Percentiles rank a stretch among this genome's conserved stretches.
phyloP scores from a whole-genome alignment of 2,888 invertebrate genomes.

The Drosophila melanosoma region DNA sequence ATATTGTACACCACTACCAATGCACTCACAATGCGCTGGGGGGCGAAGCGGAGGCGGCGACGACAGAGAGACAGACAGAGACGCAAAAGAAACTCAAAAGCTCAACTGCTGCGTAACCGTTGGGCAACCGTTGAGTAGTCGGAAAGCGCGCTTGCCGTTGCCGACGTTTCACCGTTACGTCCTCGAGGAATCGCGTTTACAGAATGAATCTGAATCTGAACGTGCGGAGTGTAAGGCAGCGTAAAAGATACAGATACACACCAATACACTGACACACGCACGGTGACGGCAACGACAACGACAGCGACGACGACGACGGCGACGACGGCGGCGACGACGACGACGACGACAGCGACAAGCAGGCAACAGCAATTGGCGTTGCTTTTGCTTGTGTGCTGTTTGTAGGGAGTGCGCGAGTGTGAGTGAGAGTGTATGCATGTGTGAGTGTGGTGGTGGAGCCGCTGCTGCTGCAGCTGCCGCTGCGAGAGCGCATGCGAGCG shows the following conservation, averaged over 20 bases:
- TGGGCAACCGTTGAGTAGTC: slow-evolving; percentile 68
- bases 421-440: slow-evolving; percentile 42
- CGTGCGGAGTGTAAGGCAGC: slow-evolving; percentile 85
- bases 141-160: slow-evolving; percentile 79
- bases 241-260: slow-evolving; percentile 83
- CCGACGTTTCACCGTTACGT: slow-evolving; percentile 84
- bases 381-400: slow-evolving; percentile 45
- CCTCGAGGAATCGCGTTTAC: slow-evolving; percentile 86
- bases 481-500: slow-evolving; percentile 76
- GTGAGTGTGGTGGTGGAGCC: slow-evolving; percentile 56
- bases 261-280: slow-evolving; percentile 47
- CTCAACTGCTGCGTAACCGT: slow-evolving; percentile 59
- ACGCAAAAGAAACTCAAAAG: slow-evolving; percentile 47
- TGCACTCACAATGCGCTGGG: slow-evolving; percentile 22
- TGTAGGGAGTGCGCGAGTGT: slow-evolving; percentile 13
- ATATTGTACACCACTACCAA: slow-evolving; percentile 30
- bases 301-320: slow-evolving; percentile 7
- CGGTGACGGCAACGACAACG: slow-evolving; percentile 30
- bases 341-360: slow-evolving; percentile 61
- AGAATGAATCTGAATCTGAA: slow-evolving; percentile 85
- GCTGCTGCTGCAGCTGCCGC: slow-evolving; percentile 17
- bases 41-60: slow-evolving; percentile 12
- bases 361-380: slow-evolving; percentile 72
- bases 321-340: slow-evolving; percentile 20
- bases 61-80: slow-evolving; percentile 19